Base-by-base conservation (phyloP, 2,888 invertebrate species). In the Agrotis puta region DNA sequence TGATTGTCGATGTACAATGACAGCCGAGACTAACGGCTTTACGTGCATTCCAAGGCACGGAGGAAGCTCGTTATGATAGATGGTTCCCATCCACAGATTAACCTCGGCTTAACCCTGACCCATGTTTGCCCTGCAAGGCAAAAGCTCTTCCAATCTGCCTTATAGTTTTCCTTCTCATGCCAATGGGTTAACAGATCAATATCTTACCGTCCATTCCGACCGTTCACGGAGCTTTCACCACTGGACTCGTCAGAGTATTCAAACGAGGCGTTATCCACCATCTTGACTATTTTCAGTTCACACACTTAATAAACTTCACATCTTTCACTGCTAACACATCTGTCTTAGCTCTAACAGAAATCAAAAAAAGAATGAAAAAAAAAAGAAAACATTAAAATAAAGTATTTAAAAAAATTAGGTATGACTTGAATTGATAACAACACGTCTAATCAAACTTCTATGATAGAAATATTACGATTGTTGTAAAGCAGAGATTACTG, bases 181-280 rank as follows among this genome's bases (percentile, higher is more conserved):
- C 39, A 39, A 39, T 39, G 11, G 11, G 39, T 39, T 11, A 33
- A 39, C 71, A 16, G 16, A 45, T 78, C 53, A 54, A 67, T 50
- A 51, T 86, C 94, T 94, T 89, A 95, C 94, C 93, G 89, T 71
- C 88, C 84, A 79, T 86, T 85, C n/a, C 75, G 74, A 43, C 81
- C 82, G 72, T 83, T 81, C 24, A 67, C 65, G 54, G 65, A 85
- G 72, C 91, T 92, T 62, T 93, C 94, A 7, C 89, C 90, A 64
- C 94, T 94, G 20, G 95, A 96, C 76, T 94, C 95, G 67, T 95
- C 95, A 4, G 95, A 95, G 79, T 92, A 93, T 79, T 96, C 95
- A 71, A 94, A 95, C 7, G 94, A 94, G 2, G 91, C 95, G 88
- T 95, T 96, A 87, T 95, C 95, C 84, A 95, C 94, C 95, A 95